Conservation (phyloP, 2,113 vertebrate species). For the Phalacrocorax brasilianus region DNA sequence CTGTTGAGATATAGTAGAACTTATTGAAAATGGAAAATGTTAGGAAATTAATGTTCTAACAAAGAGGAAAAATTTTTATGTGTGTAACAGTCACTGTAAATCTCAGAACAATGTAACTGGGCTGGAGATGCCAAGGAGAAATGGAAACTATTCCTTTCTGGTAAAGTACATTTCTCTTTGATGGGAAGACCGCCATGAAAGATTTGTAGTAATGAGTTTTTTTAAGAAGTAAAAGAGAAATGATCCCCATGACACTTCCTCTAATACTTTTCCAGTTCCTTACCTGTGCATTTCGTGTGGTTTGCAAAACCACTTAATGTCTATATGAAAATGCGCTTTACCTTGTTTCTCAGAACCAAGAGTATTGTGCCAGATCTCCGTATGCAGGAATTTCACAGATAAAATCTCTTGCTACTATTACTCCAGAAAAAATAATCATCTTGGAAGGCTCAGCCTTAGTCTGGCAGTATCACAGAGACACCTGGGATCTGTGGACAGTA, state of each 20-base stretch:
- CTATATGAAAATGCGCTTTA: background rate
- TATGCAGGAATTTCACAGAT: slow-evolving; percentile 7
- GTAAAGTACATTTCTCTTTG: background rate
- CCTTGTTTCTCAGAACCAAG: background rate
- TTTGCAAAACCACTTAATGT: background rate
- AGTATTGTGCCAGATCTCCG: background rate
- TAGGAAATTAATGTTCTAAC: background rate
- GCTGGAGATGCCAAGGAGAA: background rate
- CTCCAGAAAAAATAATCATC: background rate
- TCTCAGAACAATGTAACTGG: background rate
- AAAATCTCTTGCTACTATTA: slow-evolving; percentile 5
- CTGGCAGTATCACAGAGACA: background rate
- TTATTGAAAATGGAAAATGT: background rate
- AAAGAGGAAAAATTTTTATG: background rate
- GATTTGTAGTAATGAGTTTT: background rate
- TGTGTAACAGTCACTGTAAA: background rate
- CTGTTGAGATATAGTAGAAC: background rate
- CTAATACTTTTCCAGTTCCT: background rate
- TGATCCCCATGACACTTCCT: background rate
- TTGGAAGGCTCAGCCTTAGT: background rate
- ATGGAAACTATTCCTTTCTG: background rate
- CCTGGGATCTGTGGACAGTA: background rate
- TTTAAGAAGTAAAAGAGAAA: background rate
- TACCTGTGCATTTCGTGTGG: background rate
- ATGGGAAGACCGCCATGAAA: background rate